A percentile compares a stretch with the other conserved stretches of the same genome.
Evolutionary conservation across 2,113 vertebrate species (phyloP).

Genomic region (Oenanthe oenanthe): DNA sequence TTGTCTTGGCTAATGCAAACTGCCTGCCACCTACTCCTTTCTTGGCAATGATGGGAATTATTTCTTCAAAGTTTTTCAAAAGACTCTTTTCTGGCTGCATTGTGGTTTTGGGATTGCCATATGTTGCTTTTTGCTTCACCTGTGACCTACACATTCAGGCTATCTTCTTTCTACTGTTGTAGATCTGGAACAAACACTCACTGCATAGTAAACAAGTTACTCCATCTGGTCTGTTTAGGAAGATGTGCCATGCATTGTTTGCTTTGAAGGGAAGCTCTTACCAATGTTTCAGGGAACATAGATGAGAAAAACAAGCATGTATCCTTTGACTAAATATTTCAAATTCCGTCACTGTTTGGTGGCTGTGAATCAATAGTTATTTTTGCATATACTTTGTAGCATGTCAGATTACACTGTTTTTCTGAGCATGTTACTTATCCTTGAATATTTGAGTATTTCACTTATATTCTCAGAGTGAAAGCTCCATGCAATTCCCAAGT

Average conservation of each 20-base stretch:
- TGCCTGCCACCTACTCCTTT: not conserved
- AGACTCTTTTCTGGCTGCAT: not conserved
- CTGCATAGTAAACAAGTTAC: conserved; percentile 9
- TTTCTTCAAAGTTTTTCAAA: not conserved
- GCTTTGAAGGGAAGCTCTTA: not conserved
- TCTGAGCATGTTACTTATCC: not conserved
- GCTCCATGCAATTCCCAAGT: not conserved
- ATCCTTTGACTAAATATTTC: not conserved
- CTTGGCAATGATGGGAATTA: not conserved
- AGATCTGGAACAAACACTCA: not conserved
- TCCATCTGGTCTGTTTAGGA: not conserved
- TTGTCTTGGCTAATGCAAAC: not conserved
- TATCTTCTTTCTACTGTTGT: not conserved
- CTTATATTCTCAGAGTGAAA: not conserved
- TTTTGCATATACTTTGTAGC: not conserved
- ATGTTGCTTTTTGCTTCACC: not conserved
- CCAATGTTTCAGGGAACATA: not conserved
- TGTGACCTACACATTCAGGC: not conserved
- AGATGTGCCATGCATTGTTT: not conserved
- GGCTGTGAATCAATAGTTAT: not conserved
- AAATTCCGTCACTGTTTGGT: not conserved
- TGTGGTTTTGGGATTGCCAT: not conserved
- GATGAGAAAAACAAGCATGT: not conserved
- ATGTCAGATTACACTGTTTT: not conserved
- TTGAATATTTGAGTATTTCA: not conserved